Conservation (phyloP, 2,797 vertebrate genomes). For the Notoglanidium macrostoma region DNA sequence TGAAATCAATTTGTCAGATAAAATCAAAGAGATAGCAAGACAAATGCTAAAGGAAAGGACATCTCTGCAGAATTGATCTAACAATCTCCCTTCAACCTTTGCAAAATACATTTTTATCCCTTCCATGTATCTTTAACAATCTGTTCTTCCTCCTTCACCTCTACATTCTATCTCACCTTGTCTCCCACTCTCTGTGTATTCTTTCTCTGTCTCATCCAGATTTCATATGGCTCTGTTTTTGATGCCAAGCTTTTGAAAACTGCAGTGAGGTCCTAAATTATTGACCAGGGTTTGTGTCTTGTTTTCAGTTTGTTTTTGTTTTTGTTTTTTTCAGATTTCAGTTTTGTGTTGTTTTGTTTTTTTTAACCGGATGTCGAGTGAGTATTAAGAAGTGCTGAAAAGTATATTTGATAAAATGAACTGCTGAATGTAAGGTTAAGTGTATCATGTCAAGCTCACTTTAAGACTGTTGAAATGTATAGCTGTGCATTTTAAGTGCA, state of each 20-base stretch:
- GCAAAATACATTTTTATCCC: slow-evolving; percentile 38
- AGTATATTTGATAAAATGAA: not conserved
- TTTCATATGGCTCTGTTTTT: slow-evolving; percentile 21
- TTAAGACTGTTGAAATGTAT: not conserved
- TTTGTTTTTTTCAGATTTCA: not conserved
- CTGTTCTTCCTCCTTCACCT: slow-evolving; percentile 35
- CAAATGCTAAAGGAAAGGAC: slow-evolving; percentile 48
- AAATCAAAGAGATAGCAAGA: slow-evolving; percentile 67
- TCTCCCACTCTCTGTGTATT: not conserved
- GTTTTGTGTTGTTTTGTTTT: not conserved
- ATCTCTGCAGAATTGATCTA: slow-evolving; percentile 40
- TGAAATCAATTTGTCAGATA: slow-evolving; percentile 74
- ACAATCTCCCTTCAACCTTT: slow-evolving; percentile 41
- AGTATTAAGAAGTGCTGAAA: not conserved
- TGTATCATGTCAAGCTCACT: not conserved
- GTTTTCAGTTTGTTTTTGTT: not conserved
- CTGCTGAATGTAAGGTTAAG: not conserved
- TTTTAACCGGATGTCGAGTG: not conserved
- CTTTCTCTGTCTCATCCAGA: slow-evolving; percentile 6
- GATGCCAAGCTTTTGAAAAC: slow-evolving; percentile 28
- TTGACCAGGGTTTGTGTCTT: slow-evolving; percentile 11
- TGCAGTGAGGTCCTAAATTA: slow-evolving; percentile 27
- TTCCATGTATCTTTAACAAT: slow-evolving; percentile 34
- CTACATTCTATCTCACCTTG: slow-evolving; percentile 14
- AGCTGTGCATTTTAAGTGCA: not conserved